phyloP scores from a whole-genome alignment of 1,140 invertebrate species.

The Neodiprion pinetum region DNA sequence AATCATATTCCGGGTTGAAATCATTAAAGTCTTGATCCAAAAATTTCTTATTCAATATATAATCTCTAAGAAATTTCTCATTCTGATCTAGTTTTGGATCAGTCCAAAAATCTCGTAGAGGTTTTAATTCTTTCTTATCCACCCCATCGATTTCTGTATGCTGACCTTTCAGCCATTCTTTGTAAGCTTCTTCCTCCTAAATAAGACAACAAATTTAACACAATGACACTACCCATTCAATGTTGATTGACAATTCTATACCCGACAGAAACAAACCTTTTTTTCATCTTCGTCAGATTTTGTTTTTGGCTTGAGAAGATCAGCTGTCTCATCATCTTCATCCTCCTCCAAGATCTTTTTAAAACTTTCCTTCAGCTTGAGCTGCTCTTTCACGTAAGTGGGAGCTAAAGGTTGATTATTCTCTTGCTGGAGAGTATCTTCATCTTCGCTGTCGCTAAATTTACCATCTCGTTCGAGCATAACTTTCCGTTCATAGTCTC shows the following conservation, averaged over 20 bases:
- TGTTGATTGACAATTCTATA: slow-evolving; percentile 16
- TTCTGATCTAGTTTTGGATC: slow-evolving; percentile 79
- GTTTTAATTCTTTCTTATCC: slow-evolving; percentile 72
- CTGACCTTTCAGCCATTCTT: slow-evolving; percentile 84
- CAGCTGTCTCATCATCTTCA: slow-evolving; percentile 62
- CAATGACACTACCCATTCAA: slow-evolving; percentile 20
- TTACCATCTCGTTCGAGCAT: slow-evolving; percentile 74
- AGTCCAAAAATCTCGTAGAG: slow-evolving; percentile 85
- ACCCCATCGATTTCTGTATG: slow-evolving; percentile 70
- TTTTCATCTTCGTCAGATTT: slow-evolving; percentile 71
- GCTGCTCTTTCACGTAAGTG: slow-evolving; percentile 76
- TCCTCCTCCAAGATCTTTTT: slow-evolving; percentile 59
- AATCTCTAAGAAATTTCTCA: slow-evolving; percentile 92
- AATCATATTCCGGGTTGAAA: slow-evolving; percentile 72
- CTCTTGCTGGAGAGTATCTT: slow-evolving; percentile 37
- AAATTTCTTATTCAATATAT: slow-evolving; percentile 86
- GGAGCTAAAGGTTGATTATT: slow-evolving; percentile 44
- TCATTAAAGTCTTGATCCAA: slow-evolving; percentile 68
- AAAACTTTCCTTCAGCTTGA: slow-evolving; percentile 73
- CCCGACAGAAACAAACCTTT: slow-evolving; percentile 34
- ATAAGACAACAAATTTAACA: slow-evolving; percentile 27
- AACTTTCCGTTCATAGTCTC: slow-evolving; percentile 83
- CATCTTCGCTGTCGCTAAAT: slow-evolving; percentile 64
- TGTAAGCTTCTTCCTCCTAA: slow-evolving; percentile 73
- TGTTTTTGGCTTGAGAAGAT: slow-evolving; percentile 63